phyloP scores from a whole-genome alignment of 2,113 vertebrate species.

The Rostratula benghalensis region DNA sequence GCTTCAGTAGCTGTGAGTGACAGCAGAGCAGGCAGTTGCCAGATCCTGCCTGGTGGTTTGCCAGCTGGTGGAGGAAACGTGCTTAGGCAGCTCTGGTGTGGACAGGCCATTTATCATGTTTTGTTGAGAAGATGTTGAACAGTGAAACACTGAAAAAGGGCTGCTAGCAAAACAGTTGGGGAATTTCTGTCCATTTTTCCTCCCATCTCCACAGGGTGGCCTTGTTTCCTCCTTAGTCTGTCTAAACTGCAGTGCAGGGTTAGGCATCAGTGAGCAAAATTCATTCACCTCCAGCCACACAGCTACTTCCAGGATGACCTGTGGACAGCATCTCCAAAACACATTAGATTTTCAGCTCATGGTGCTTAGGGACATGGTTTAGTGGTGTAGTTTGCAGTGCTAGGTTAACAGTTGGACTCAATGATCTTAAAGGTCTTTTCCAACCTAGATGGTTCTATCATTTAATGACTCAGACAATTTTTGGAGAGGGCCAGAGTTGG shows the following conservation, averaged over 20 bases:
- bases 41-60: neutral
- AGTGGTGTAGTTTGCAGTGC: neutral
- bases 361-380: neutral
- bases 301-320: neutral
- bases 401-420: neutral
- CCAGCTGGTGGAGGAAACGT: neutral
- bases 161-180: neutral
- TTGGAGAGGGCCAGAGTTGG: neutral
- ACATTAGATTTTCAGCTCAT: neutral
- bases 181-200: neutral
- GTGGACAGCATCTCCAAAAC: neutral
- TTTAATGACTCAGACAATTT: neutral
- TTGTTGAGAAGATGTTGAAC: neutral
- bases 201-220: neutral
- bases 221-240: neutral
- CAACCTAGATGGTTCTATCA: neutral
- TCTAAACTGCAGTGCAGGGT: neutral
- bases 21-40: neutral
- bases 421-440: neutral
- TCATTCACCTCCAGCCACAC: neutral
- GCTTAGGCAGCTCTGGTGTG: neutral
- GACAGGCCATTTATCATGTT: neutral
- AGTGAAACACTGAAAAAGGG: neutral
- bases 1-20: neutral
- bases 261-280: neutral